Evolutionary conservation across 2,797 vertebrate genomes (phyloP), one percentile per base, ranked within the genome.

Genomic region (Gallinago stenura): DNA sequence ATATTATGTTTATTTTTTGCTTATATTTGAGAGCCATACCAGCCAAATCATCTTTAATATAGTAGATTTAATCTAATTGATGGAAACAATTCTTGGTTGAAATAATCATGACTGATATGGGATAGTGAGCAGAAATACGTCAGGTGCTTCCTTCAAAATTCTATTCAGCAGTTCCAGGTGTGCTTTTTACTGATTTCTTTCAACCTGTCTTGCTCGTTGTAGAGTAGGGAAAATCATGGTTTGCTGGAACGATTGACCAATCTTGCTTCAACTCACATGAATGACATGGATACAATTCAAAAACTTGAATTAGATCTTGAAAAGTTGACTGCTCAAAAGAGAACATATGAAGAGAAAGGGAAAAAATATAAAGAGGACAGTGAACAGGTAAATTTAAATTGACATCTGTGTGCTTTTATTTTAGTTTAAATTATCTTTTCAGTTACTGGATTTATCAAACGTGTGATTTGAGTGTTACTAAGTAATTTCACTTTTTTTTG

Each of bases 171-270:
- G 5, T 72, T 90, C 65, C 45, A 70, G 7, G 28, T n/a, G 4
- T 50, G n/a, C 12, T 9, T 81, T 70, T 39, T 62, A 33, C 24
- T 46, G n/a, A 37, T 73, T 70, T 53, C 60, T 65, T 85, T 71
- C 39, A 12, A 43, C 31, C 33, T 77, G 16, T 37, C 9, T 72
- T 87, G 31, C 70, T 91, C 30, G 8, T 64, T 86, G 54, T 91
- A 99, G 99, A 99, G 96, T 96, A 99, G 98, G 97, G 99, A 99
- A 95, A 99, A 99, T 95, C 97, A 98, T 7, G 98, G 98, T 10
- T 95, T 99, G 86, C 90, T 99, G 98, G 99, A 99, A 93, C 98
- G 98, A 97, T 94, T 99, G 96, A 98, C 99, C 13, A 98, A 20
- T 76, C 94, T 99, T 90, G 98, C 99, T 37, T 98, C 97, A 41